Evolutionary conservation across 1,140 invertebrate genomes (phyloP).

Genomic region (Drosophila pseudoobscura): DNA sequence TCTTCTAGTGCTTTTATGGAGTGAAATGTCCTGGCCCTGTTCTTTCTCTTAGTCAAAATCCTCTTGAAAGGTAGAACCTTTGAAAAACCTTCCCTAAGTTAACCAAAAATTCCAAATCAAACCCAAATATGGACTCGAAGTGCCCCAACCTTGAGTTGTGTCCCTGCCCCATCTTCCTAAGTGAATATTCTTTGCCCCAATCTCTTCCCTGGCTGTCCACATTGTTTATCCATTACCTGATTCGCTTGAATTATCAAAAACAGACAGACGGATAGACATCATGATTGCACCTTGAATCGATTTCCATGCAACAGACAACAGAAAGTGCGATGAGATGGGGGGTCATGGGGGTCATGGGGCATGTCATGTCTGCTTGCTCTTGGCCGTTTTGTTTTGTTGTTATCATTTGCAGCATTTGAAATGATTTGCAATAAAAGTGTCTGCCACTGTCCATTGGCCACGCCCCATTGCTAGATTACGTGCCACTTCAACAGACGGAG

Average conservation of each 20-base stretch:
- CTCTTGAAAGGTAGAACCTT: too few species aligned
- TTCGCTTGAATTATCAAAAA: conserved; percentile 24
- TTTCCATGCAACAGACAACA: conserved; percentile 42
- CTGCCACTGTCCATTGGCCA: conserved; percentile 71
- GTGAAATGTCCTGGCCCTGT: too few species aligned
- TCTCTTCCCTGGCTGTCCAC: conserved; percentile 6
- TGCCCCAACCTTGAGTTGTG: too few species aligned
- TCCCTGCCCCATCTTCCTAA: too few species aligned
- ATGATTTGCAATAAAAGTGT: conserved; percentile 81
- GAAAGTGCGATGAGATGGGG: background rate
- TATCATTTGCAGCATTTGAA: conserved; percentile 80
- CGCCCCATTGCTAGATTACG: conserved; percentile 76
- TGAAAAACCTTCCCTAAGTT: too few species aligned
- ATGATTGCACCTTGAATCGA: conserved; percentile 41
- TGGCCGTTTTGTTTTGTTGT: conserved; percentile 48
- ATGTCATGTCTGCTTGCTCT: conserved; percentile 62
- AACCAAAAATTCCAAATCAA: too few species aligned
- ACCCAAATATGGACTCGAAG: too few species aligned
- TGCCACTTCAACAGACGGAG: conserved; percentile 44
- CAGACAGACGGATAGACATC: conserved; percentile 37
- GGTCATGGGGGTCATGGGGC: background rate
- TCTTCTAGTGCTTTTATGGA: too few species aligned
- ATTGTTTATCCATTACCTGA: conserved; percentile 36
- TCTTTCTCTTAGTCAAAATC: too few species aligned
- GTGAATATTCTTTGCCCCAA: background rate